Conservation (phyloP, 2,888 invertebrate genomes). For the Sesamia inferens region DNA sequence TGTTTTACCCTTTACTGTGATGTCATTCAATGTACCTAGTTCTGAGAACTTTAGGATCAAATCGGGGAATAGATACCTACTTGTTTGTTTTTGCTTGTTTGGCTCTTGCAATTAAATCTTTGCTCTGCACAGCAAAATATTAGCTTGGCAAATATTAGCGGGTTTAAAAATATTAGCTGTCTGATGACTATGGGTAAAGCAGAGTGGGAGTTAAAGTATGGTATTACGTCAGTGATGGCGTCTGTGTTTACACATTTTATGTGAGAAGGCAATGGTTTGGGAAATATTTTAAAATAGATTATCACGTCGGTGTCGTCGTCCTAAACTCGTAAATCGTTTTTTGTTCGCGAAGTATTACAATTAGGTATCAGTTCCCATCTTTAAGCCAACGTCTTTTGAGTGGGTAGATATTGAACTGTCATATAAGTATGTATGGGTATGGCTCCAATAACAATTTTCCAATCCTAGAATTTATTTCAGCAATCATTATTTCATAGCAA, state of each 20-base stretch:
- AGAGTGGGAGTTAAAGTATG: slow-evolving; percentile 49
- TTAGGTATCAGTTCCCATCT: neutral
- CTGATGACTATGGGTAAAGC: slow-evolving; percentile 15
- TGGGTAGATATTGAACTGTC: slow-evolving; percentile 1
- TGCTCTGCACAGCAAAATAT: neutral
- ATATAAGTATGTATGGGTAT: neutral
- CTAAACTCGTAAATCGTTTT: slow-evolving; percentile 22
- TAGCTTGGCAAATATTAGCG: slow-evolving; percentile 1
- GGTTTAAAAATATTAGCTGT: slow-evolving; percentile 29
- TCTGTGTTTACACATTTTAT: slow-evolving; percentile 41
- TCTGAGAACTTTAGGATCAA: slow-evolving; percentile 15
- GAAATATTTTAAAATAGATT: slow-evolving; percentile 52
- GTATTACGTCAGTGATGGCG: slow-evolving; percentile 46
- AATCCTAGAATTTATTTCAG: neutral
- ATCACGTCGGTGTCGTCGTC: neutral
- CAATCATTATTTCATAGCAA: neutral
- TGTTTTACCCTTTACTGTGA: slow-evolving; percentile 14
- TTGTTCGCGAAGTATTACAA: slow-evolving; percentile 8
- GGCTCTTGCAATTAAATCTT: neutral
- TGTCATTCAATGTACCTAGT: slow-evolving; percentile 26
- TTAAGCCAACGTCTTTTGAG: neutral
- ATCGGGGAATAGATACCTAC: slow-evolving; percentile 3
- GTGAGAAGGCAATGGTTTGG: slow-evolving; percentile 35
- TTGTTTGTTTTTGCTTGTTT: slow-evolving; percentile 14
- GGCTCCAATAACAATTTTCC: neutral